Evolutionary conservation across 2,888 invertebrate genomes (phyloP).

Genomic region (Hirtodrosophila duncani): DNA sequence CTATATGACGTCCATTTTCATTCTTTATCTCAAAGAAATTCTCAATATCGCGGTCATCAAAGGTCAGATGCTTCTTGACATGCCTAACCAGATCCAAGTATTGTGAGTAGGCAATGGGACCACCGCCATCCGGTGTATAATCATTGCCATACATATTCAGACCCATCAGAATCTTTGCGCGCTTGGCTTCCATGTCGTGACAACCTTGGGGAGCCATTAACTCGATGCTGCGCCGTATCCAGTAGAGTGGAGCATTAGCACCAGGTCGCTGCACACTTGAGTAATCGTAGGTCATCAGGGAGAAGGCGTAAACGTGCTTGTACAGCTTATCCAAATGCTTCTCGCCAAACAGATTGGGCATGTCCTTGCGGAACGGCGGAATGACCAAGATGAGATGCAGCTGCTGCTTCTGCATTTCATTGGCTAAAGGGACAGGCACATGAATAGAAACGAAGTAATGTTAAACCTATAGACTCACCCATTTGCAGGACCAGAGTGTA

Average conservation of each 20-base stretch:
- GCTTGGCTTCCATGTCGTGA: constrained; percentile 79
- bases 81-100: constrained; percentile 87
- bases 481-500: constrained; percentile 83
- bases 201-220: constrained; percentile 83
- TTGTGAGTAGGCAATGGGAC: constrained; percentile 88
- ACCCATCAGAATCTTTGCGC: constrained; percentile 90
- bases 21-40: constrained; percentile 92
- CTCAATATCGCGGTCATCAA: constrained; percentile 88
- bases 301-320: constrained; percentile 89
- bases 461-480: constrained; percentile 36
- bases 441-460: not conserved
- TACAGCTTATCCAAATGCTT: constrained; percentile 88
- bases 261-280: constrained; percentile 90
- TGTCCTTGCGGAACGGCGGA: constrained; percentile 83
- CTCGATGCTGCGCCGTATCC: constrained; percentile 89
- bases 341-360: constrained; percentile 84
- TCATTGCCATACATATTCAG: constrained; percentile 96
- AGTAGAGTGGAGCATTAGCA: constrained; percentile 92
- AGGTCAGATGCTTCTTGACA: constrained; percentile 86
- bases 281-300: constrained; percentile 98
- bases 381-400: constrained; percentile 87
- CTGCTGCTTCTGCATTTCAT: constrained; percentile 80
- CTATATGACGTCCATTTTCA: constrained; percentile 84
- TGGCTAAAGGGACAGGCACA: constrained; percentile 76
- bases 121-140: constrained; percentile 89